phyloP scores from a whole-genome alignment of 2,797 vertebrate genomes.

The Halcyon badia region DNA sequence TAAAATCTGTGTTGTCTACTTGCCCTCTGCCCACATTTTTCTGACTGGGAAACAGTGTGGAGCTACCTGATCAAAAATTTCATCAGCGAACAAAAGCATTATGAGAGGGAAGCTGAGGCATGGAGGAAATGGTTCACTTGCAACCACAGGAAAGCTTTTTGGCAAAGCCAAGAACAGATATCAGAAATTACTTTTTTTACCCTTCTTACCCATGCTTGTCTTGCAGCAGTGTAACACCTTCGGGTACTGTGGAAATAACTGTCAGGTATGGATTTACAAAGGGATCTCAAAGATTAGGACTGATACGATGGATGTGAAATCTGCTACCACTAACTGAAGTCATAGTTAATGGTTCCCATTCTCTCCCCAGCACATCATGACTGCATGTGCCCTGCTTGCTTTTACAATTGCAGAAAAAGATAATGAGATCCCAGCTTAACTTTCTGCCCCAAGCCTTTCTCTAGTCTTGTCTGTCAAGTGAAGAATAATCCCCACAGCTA shows the following conservation, averaged over 20 bases:
- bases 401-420: not conserved
- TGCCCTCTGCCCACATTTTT: not conserved
- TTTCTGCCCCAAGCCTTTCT: not conserved
- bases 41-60: not conserved
- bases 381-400: not conserved
- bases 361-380: not conserved
- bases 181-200: not conserved
- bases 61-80: not conserved
- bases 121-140: not conserved
- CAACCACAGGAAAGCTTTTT: not conserved
- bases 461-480: not conserved
- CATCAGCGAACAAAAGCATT: not conserved
- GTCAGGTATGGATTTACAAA: not conserved
- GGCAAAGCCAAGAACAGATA: not conserved
- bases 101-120: not conserved
- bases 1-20: not conserved
- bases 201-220: not conserved
- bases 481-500: conserved; percentile 16
- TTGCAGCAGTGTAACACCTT: not conserved
- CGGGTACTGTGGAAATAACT: not conserved
- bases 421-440: not conserved
- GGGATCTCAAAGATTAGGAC: not conserved
- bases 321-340: not conserved
- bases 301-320: not conserved
- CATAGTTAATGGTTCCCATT: not conserved